Conservation (phyloP, 2,113 vertebrate genomes). For the Lathamus discolor region DNA sequence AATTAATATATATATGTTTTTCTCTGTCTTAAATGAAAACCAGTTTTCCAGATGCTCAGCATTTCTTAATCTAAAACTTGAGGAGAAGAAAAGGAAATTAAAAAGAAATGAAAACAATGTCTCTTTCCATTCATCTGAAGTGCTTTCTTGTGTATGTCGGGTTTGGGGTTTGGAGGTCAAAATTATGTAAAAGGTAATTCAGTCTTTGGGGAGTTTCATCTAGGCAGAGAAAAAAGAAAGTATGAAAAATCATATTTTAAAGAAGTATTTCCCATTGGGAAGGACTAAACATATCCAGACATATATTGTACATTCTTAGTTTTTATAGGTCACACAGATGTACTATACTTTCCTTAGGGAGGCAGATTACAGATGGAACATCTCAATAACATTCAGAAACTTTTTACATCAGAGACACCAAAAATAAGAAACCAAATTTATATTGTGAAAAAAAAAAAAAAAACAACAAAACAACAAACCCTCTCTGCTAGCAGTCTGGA, state of each 20-base stretch:
- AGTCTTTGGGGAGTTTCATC: not conserved
- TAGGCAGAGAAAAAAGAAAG: not conserved
- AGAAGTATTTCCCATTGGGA: not conserved
- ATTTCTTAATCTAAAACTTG: not conserved
- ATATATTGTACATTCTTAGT: not conserved
- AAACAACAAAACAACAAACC: no score
- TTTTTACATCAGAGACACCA: not conserved
- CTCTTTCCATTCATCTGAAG: not conserved
- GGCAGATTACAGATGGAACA: not conserved
- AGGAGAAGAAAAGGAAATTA: not conserved
- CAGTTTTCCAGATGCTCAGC: not conserved
- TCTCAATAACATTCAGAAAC: not conserved
- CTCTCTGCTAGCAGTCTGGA: not conserved
- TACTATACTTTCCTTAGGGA: not conserved
- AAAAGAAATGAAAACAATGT: not conserved
- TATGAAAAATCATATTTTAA: not conserved
- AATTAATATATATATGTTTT: not conserved
- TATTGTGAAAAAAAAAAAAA: not conserved
- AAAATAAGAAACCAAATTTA: not conserved
- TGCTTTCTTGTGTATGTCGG: not conserved
- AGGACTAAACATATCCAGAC: not conserved
- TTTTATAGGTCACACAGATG: not conserved
- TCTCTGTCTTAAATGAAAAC: conserved; percentile 7
- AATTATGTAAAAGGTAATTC: not conserved
- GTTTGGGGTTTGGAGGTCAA: not conserved